These are phyloP conservation scores for Aplysina aerophoba DNA, from an alignment of 37 sponge, comb jelly and placozoan species.

Conservation along the genomic window DNA sequence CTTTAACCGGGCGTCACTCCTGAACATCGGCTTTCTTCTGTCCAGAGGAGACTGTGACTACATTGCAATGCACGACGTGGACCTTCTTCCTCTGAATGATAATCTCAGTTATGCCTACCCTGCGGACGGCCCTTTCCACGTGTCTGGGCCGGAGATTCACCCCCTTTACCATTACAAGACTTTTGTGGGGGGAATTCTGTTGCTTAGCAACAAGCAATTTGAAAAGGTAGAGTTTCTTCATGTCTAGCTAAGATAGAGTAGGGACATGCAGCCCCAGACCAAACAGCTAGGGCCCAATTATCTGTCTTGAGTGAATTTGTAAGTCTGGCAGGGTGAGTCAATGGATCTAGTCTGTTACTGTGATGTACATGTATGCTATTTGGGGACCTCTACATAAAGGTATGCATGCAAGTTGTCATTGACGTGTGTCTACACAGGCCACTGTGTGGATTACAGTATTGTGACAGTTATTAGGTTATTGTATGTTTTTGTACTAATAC, in stretches of 20 bases:
- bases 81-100: slow-evolving; percentile 87
- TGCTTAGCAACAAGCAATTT: slow-evolving; percentile 77
- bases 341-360: no score
- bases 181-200: slow-evolving; percentile 88
- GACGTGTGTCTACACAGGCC: no score
- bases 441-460: no score
- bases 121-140: slow-evolving; percentile 76
- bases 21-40: slow-evolving; percentile 84
- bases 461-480: no score
- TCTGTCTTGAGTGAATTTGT: background rate
- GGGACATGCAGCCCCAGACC: background rate
- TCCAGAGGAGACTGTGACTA: slow-evolving; percentile 66
- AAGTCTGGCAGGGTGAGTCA: slow-evolving; percentile 17
- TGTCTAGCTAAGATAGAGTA: no score
- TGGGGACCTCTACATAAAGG: no score
- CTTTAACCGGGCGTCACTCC: slow-evolving; percentile 86
- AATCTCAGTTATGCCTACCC: slow-evolving; percentile 81
- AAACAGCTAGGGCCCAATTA: background rate
- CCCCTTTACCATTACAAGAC: slow-evolving; percentile 91
- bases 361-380: no score
- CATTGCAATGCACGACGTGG: slow-evolving; percentile 92
- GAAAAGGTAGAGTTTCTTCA: slow-evolving; percentile 46
- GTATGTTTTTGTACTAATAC: no score
- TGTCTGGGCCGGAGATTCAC: slow-evolving; percentile 89
- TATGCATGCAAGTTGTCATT: no score